Evolutionary conservation across 2,888 invertebrate genomes (phyloP).

Genomic region (Heliconius hortense): DNA sequence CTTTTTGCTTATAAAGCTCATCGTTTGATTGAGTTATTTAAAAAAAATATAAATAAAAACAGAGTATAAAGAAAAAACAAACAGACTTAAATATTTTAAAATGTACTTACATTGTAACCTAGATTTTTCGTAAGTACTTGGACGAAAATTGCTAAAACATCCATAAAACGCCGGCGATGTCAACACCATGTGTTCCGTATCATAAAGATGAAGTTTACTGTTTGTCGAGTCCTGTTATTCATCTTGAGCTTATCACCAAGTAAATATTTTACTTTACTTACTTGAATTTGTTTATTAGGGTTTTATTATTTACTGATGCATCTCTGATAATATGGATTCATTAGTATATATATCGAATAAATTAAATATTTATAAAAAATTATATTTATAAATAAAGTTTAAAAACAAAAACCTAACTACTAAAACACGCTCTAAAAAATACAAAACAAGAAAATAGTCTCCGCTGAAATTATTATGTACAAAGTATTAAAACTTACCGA

Average conservation of each 20-base stretch:
- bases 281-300: conserved; percentile 10
- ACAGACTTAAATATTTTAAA: background rate
- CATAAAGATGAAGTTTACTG: conserved; percentile 48
- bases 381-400: too few relatives aligned
- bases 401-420: too few relatives aligned
- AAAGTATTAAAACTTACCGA: too few relatives aligned
- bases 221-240: conserved; percentile 37
- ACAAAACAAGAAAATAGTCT: too few relatives aligned
- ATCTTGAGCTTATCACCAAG: conserved; percentile 15
- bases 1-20: background rate
- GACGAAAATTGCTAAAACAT: conserved; percentile 46
- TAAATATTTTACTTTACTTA: conserved; percentile 13
- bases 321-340: background rate
- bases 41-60: background rate
- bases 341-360: background rate
- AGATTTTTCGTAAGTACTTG: conserved; percentile 12
- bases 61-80: background rate
- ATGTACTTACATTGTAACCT: background rate
- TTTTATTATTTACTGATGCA: conserved; percentile 12
- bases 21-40: background rate
- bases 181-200: conserved; percentile 49
- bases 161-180: conserved; percentile 48
- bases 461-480: too few relatives aligned
- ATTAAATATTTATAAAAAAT: too few relatives aligned
- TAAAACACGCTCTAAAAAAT: too few relatives aligned